phyloP scores from a whole-genome alignment of 2,888 invertebrate species.

The Metopia argyrocephala region DNA sequence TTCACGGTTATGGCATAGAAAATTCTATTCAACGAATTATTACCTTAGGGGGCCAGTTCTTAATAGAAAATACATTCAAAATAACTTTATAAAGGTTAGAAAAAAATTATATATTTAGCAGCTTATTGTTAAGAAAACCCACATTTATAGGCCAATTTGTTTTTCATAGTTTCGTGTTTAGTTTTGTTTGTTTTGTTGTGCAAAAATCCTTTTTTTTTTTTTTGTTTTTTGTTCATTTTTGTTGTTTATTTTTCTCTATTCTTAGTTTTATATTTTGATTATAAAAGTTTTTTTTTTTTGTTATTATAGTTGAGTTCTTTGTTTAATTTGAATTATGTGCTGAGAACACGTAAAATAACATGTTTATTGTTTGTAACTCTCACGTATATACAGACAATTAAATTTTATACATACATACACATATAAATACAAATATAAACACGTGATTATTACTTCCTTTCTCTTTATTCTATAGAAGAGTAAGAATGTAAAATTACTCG shows the following conservation, averaged over 20 bases:
- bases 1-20: not conserved
- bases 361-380: slow-evolving; percentile 41
- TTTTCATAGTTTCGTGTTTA: not conserved
- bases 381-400: not conserved
- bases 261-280: slow-evolving; percentile 23
- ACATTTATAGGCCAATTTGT: not conserved
- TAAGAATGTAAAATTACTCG: too few species aligned
- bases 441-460: not conserved
- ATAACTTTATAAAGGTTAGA: not conserved
- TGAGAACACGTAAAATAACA: slow-evolving; percentile 57
- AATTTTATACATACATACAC: slow-evolving; percentile 10
- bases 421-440: not conserved
- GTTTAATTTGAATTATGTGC: slow-evolving; percentile 53
- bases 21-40: not conserved
- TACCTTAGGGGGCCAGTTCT: not conserved
- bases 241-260: slow-evolving; percentile 15
- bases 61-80: slow-evolving; percentile 14
- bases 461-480: not conserved
- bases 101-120: not conserved
- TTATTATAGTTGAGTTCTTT: not conserved
- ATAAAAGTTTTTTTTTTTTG: slow-evolving; percentile 14
- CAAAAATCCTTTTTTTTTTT: slow-evolving; percentile 16
- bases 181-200: not conserved
- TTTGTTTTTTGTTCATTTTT: slow-evolving; percentile 13
- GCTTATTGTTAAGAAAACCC: not conserved